Conservation (phyloP, 1,140 invertebrate species). For the Mesaphorura yosii region DNA sequence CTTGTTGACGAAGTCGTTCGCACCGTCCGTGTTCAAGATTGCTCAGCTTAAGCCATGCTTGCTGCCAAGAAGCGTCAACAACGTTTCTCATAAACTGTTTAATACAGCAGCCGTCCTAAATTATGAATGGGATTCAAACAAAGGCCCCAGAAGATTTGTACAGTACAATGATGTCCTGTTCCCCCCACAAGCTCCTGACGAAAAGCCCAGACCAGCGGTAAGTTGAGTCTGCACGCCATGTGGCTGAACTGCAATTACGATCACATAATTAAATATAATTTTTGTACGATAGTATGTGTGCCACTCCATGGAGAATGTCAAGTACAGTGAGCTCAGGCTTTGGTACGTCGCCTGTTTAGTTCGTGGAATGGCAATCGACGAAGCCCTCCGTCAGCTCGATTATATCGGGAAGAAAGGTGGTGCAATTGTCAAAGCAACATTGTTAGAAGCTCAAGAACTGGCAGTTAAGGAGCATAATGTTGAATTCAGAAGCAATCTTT, state of each 20-base stretch:
- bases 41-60: no score
- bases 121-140: no score
- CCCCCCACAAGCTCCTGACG: conserved; percentile 60
- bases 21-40: no score
- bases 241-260: no score
- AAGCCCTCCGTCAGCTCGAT: conserved; percentile 78
- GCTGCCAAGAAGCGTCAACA: no score
- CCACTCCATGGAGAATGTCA: conserved; percentile 67
- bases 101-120: no score
- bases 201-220: conserved; percentile 68
- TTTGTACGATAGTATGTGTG: conserved; percentile 63
- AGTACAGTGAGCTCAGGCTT: conserved; percentile 82
- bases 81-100: no score
- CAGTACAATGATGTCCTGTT: conserved; percentile 65
- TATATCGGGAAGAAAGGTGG: conserved; percentile 77
- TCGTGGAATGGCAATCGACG: conserved; percentile 82
- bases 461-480: conserved; percentile 84
- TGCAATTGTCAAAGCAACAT: conserved; percentile 58
- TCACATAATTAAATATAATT: conserved; percentile 2
- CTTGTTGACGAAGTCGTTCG: no score
- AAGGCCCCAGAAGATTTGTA: no score
- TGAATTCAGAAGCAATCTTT: conserved; percentile 88
- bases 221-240: no score
- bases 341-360: conserved; percentile 80
- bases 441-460: conserved; percentile 75